A percentile compares a stretch with the other conserved stretches of the same genome.
phyloP scores from a whole-genome alignment of 2,888 invertebrate species.

The Argyra leucocephala region DNA sequence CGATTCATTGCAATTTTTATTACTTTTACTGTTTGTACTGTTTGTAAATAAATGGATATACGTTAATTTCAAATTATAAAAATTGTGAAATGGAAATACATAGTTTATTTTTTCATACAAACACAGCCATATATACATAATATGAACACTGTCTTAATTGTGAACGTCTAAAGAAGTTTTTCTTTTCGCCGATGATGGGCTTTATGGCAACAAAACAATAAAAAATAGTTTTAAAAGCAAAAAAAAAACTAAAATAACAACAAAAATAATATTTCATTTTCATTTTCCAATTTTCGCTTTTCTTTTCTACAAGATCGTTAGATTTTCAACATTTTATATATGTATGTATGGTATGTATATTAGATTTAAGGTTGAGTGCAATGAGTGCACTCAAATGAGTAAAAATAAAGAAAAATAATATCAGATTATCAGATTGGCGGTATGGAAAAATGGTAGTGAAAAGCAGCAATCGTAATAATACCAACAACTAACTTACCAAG shows the following conservation, averaged over 20 bases:
- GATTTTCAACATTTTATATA: background rate
- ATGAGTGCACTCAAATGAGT: background rate
- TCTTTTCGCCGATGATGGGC: background rate
- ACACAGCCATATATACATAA: background rate
- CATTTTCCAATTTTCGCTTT: constrained; percentile 3
- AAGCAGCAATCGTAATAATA: background rate
- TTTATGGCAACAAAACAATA: background rate
- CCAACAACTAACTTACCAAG: background rate
- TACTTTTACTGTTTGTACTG: too few species aligned
- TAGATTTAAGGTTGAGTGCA: too few species aligned
- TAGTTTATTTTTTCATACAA: too few species aligned
- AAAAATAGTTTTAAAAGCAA: background rate
- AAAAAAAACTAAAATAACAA: background rate
- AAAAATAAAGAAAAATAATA: background rate
- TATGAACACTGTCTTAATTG: background rate
- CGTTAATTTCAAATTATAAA: too few species aligned
- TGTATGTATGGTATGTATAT: background rate
- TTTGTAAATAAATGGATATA: too few species aligned
- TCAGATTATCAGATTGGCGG: background rate
- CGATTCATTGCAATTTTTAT: too few species aligned
- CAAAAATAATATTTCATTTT: background rate
- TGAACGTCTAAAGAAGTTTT: background rate
- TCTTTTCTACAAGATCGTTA: background rate
- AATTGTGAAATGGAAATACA: too few species aligned
- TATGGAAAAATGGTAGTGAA: background rate